Percentiles rank a stretch among this genome's conserved stretches.
phyloP scores from a whole-genome alignment of 2,113 vertebrate species.

The Noctilio leporinus region DNA sequence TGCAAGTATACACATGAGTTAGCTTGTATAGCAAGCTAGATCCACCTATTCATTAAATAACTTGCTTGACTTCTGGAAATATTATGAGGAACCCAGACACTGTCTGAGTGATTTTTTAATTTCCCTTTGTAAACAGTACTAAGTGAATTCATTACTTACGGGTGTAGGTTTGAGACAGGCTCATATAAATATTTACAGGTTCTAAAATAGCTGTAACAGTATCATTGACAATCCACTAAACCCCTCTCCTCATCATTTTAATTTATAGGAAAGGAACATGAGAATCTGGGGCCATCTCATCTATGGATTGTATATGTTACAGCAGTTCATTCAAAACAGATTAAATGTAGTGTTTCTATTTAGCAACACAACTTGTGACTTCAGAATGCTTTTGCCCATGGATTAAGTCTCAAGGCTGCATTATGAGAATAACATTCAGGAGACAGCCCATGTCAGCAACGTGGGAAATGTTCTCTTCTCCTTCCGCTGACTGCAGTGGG shows the following conservation, averaged over 20 bases:
- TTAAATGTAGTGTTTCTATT: rapidly evolving
- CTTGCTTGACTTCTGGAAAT: not conserved
- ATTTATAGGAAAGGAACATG: rapidly evolving
- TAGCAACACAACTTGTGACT: too few relatives aligned
- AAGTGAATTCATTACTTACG: not conserved
- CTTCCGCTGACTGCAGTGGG: rapidly evolving
- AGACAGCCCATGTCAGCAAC: rapidly evolving
- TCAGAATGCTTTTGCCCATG: not conserved
- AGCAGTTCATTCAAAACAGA: rapidly evolving
- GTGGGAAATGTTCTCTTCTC: not conserved
- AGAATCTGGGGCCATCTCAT: too few relatives aligned
- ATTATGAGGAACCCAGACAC: not conserved
- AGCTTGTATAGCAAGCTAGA: too few relatives aligned
- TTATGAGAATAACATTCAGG: not conserved
- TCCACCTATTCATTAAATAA: too few relatives aligned
- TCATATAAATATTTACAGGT: not conserved
- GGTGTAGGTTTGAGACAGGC: not conserved
- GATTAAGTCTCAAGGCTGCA: too few relatives aligned
- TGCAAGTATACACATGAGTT: too few relatives aligned
- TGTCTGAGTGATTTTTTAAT: not conserved
- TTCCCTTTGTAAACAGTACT: not conserved
- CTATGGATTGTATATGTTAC: not conserved
- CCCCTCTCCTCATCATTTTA: rapidly evolving
- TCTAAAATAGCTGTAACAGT: not conserved
- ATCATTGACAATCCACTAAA: not conserved